These are phyloP conservation scores for Parazoanthus darwini DNA, from an alignment of 92 coral and sea anemone genomes.

Conservation along the genomic window DNA sequence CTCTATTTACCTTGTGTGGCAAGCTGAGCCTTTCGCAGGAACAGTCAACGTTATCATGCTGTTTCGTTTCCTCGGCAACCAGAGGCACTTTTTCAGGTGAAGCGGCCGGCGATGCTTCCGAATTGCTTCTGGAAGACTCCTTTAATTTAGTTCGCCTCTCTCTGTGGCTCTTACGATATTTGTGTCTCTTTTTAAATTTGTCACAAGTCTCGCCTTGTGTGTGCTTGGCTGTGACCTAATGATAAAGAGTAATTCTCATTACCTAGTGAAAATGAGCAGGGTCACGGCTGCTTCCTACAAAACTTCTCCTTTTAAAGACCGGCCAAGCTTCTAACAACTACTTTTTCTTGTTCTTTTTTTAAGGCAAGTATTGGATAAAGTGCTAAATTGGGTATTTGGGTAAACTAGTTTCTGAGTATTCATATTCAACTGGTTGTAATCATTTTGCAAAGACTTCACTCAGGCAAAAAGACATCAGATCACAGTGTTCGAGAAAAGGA, in stretches of 20 bases:
- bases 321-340: no score
- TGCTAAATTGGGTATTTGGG: no score
- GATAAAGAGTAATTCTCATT: background rate
- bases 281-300: no score
- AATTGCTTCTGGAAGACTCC: background rate
- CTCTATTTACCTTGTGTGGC: constrained; percentile 1
- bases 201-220: background rate
- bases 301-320: no score
- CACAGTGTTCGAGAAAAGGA: background rate
- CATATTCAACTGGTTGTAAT: no score
- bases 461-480: background rate
- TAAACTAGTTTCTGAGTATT: no score
- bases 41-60: background rate
- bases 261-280: no score
- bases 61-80: constrained; percentile 3
- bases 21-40: constrained; percentile 9
- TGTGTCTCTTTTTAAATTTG: background rate
- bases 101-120: background rate
- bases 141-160: background rate
- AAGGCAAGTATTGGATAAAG: no score
- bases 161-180: background rate
- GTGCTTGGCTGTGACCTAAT: background rate
- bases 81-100: background rate
- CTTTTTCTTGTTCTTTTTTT: no score
- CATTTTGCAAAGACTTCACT: background rate